Evolutionary conservation across 2,797 vertebrate species (phyloP).

Genomic region (Spea hammondii): DNA sequence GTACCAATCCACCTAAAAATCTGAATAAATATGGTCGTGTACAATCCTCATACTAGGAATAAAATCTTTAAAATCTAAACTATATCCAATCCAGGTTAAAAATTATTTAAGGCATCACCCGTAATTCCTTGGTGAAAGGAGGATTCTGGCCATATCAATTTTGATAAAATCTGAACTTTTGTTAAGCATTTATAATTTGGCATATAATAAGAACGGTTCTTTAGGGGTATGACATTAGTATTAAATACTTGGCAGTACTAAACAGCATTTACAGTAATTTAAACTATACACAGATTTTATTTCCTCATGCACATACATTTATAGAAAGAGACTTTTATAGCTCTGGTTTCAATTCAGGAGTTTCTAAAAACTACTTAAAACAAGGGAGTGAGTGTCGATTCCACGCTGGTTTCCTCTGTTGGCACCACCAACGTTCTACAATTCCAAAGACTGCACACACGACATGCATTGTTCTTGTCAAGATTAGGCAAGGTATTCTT

Average conservation of each 20-base stretch:
- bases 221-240: neutral
- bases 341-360: conserved; percentile 23
- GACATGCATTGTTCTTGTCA: conserved; percentile 21
- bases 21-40: too few relatives aligned
- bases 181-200: neutral
- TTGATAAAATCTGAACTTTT: too few relatives aligned
- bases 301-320: neutral
- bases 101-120: too few relatives aligned
- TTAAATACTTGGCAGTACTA: neutral
- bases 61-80: too few relatives aligned
- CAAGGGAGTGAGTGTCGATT: conserved; percentile 60
- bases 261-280: neutral
- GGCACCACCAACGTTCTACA: conserved; percentile 33
- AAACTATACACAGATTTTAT: neutral
- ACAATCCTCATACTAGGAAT: too few relatives aligned
- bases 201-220: neutral
- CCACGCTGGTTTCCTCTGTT: conserved; percentile 52
- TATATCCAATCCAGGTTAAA: too few relatives aligned
- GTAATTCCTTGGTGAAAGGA: too few relatives aligned
- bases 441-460: conserved; percentile 44
- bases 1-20: too few relatives aligned
- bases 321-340: neutral
- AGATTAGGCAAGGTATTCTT: neutral
- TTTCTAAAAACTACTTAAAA: conserved; percentile 55
- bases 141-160: too few relatives aligned